phyloP scores from a whole-genome alignment of 2,888 invertebrate species.

The Drosophila birchii region DNA sequence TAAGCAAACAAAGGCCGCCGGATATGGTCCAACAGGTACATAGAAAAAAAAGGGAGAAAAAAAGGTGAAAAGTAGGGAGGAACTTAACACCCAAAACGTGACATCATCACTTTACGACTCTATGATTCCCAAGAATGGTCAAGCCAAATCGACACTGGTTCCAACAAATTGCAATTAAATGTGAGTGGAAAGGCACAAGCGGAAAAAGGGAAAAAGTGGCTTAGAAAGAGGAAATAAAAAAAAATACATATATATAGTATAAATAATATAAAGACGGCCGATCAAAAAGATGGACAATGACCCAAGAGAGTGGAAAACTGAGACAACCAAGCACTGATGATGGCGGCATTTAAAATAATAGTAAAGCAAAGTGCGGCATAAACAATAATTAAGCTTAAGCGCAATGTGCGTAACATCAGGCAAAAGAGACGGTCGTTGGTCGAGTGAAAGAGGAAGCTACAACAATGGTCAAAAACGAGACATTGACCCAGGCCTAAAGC shows the following conservation, averaged over 20 bases:
- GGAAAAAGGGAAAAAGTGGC: constrained; percentile 25
- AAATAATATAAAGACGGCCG: constrained; percentile 15
- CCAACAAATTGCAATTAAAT: constrained; percentile 62
- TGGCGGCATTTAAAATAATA: constrained; percentile 68
- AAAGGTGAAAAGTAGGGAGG: neutral
- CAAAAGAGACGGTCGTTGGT: constrained; percentile 13
- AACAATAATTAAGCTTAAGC: constrained; percentile 73
- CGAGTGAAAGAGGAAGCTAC: constrained; percentile 13
- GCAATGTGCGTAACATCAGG: constrained; percentile 67
- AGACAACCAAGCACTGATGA: constrained; percentile 33
- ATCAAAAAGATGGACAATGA: constrained; percentile 59
- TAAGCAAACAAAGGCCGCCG: constrained; percentile 55
- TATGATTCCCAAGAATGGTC: constrained; percentile 42
- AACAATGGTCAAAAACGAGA: constrained; percentile 49
- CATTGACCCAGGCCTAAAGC: constrained; percentile 65
- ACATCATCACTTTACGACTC: constrained; percentile 51
- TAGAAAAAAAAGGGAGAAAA: neutral
- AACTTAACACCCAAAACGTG: constrained; percentile 49
- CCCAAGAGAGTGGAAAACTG: constrained; percentile 63
- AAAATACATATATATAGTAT: neutral
- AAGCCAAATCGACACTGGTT: constrained; percentile 17
- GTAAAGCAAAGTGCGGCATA: constrained; percentile 58
- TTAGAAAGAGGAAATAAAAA: constrained; percentile 10
- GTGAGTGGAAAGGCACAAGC: constrained; percentile 28
- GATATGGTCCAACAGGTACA: constrained; percentile 52